A percentile compares a stretch with the other conserved stretches of the same genome.
Evolutionary conservation across 2,113 vertebrate genomes (phyloP).

Genomic region (Oceanodroma tethys): DNA sequence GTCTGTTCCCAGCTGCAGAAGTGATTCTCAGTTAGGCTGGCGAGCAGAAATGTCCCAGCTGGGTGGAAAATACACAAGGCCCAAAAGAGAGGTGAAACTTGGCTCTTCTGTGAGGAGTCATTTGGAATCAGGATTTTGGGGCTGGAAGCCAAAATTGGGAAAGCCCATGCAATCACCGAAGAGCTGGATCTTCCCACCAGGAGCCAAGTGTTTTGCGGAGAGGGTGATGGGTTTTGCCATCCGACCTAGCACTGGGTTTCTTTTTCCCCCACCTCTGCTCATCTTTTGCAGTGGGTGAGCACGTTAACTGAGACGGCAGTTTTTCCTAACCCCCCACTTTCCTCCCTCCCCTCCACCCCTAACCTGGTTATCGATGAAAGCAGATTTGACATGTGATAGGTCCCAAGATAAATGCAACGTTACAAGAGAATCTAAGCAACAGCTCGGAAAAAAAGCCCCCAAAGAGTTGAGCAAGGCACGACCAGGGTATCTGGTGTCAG

Average conservation of each 20-base stretch:
- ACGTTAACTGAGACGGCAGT: neutral
- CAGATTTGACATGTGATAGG: neutral
- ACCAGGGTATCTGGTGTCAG: neutral
- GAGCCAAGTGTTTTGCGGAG: neutral
- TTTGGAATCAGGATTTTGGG: neutral
- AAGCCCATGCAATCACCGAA: rapidly evolving
- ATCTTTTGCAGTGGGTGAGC: neutral
- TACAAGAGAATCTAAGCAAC: neutral
- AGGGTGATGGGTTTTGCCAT: neutral
- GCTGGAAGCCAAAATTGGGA: neutral
- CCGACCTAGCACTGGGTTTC: neutral
- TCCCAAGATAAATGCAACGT: neutral
- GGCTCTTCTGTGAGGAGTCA: neutral
- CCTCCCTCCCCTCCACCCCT: neutral
- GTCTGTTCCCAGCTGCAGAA: neutral
- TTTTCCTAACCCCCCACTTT: neutral
- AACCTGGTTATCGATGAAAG: neutral
- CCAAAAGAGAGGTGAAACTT: neutral
- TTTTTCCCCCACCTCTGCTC: neutral
- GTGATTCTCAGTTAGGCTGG: neutral
- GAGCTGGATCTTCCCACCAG: neutral
- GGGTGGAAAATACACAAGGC: neutral
- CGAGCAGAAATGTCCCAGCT: neutral
- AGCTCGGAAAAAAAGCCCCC: neutral
- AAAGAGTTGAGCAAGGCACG: neutral